A percentile compares a stretch with the other conserved stretches of the same genome.
Conservation (phyloP, 2,113 vertebrate species). For the Syngnathus typhle region DNA sequence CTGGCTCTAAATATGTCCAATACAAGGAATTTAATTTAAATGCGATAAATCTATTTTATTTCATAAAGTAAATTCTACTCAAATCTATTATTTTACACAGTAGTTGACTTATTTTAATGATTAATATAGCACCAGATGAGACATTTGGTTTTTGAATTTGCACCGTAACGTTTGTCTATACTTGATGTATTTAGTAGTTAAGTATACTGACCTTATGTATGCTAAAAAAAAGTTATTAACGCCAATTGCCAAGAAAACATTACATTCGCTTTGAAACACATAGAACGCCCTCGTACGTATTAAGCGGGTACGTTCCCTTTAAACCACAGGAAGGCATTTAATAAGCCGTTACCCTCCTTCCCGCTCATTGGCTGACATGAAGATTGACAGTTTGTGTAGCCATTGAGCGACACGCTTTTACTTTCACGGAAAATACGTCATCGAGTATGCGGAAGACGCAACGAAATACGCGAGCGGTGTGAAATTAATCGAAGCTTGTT, state of each 20-base stretch:
- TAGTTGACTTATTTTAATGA: neutral
- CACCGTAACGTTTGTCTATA: neutral
- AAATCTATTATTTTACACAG: neutral
- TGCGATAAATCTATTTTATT: neutral
- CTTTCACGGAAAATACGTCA: neutral
- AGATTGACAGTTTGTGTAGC: neutral
- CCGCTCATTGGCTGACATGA: neutral
- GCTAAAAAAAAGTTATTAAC: too few species aligned
- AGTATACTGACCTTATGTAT: neutral
- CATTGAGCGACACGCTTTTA: neutral
- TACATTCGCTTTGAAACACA: neutral
- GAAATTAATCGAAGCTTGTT: conserved; percentile 3
- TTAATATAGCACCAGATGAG: neutral
- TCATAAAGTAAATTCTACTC: neutral
- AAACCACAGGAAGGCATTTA: neutral
- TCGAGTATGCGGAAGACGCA: conserved; percentile 31
- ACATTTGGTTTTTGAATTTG: neutral
- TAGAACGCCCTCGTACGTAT: neutral
- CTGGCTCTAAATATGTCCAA: neutral
- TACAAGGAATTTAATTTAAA: too few species aligned
- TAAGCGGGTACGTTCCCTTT: neutral
- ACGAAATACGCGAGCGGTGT: neutral
- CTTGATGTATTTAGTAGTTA: neutral
- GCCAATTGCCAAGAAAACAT: neutral
- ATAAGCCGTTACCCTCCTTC: neutral